These are phyloP conservation scores for Morpho deidamia DNA, from an alignment of 2,888 invertebrate genomes.

Conservation along the genomic window DNA sequence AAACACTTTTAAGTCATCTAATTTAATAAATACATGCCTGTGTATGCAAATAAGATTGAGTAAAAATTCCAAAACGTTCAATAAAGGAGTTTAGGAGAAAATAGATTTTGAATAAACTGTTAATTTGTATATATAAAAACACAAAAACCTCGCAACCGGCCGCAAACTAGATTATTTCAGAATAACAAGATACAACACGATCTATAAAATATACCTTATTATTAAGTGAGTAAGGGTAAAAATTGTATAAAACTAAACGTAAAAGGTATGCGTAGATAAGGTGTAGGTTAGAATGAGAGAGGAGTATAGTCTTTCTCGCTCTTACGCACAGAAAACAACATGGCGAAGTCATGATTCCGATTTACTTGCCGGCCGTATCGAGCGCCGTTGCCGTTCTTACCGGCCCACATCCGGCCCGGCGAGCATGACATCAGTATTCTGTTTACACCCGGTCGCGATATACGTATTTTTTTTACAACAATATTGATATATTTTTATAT, in stretches of 20 bases:
- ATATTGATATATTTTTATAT: neutral
- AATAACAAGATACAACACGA: neutral
- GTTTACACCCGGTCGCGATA: slow-evolving; percentile 11
- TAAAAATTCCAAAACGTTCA: too few species aligned
- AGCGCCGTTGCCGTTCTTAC: slow-evolving; percentile 14
- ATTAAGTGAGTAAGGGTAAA: neutral
- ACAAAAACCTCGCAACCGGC: slow-evolving; percentile 4
- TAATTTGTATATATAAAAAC: neutral
- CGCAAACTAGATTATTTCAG: slow-evolving; percentile 2
- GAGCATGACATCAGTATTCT: slow-evolving; percentile 14
- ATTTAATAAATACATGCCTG: too few species aligned
- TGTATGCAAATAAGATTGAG: too few species aligned
- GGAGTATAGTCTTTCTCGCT: neutral
- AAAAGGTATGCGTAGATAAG: too few species aligned
- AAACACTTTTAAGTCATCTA: too few species aligned
- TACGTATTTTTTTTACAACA: slow-evolving; percentile 9
- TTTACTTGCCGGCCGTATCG: neutral
- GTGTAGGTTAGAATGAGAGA: neutral
- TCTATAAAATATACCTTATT: neutral
- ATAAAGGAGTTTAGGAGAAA: too few species aligned
- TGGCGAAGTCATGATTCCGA: neutral
- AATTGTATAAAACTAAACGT: neutral
- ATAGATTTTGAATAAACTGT: too few species aligned
- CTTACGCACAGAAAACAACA: neutral
- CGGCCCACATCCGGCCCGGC: slow-evolving; percentile 6